Percentiles rank a stretch among this genome's conserved stretches.
These are phyloP conservation scores for Salmo trutta DNA, from an alignment of 2,797 vertebrate species.

Conservation along the genomic window DNA sequence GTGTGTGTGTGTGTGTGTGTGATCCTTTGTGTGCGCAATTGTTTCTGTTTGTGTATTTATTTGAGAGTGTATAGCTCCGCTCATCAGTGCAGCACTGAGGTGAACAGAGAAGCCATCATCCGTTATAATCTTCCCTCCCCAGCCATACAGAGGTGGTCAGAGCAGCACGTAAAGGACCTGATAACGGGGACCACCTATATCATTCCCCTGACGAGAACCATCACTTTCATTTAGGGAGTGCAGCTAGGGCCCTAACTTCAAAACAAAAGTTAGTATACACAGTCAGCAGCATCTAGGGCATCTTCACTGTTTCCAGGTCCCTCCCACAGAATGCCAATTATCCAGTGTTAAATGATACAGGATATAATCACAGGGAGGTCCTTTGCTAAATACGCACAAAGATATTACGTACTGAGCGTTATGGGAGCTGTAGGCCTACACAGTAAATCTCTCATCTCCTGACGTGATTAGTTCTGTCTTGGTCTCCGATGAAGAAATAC, in stretches of 20 bases:
- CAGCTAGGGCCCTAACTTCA: not conserved
- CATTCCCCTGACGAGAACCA: conserved; percentile 41
- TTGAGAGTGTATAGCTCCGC: not conserved
- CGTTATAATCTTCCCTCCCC: conserved; percentile 39
- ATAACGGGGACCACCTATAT: conserved; percentile 13
- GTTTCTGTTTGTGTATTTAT: not conserved
- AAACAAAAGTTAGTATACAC: conserved; percentile 8
- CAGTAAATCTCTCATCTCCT: not conserved
- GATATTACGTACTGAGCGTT: not conserved
- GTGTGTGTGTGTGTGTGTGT: conserved; percentile 5
- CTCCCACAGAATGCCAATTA: not conserved
- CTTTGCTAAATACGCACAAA: not conserved
- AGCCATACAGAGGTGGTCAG: conserved; percentile 21
- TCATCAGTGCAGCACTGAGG: not conserved
- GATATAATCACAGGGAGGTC: not conserved
- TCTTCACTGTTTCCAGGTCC: not conserved
- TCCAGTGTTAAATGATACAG: not conserved
- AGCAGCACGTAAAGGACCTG: conserved; percentile 3
- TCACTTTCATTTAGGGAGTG: not conserved
- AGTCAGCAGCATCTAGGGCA: not conserved
- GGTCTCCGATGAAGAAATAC: not conserved
- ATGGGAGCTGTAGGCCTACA: not conserved
- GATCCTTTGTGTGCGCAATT: not conserved
- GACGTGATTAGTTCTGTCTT: not conserved
- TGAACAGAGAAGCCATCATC: not conserved